Conservation (phyloP, 2,113 vertebrate genomes). For the Ailuropoda melanoleuca region DNA sequence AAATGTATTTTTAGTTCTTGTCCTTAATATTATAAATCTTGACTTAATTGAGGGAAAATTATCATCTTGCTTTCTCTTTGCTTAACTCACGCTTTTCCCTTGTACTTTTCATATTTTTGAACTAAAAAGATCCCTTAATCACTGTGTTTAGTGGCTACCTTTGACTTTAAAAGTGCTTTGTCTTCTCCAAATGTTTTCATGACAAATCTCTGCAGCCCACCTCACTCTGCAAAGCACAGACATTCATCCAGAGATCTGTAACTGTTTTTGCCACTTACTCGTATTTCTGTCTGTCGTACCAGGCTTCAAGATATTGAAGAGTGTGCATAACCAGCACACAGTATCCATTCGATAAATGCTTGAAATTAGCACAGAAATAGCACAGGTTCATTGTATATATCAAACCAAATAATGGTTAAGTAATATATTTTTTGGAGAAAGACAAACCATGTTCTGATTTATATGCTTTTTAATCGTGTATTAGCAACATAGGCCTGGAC, state of each 20-base stretch:
- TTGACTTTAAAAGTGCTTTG: conserved; percentile 34
- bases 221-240: not conserved
- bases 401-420: not conserved
- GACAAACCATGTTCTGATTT: not conserved
- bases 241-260: not conserved
- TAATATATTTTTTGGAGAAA: not conserved
- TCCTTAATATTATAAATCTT: conserved; percentile 15
- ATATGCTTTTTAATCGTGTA: not conserved
- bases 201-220: not conserved
- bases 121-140: not conserved
- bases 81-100: not conserved
- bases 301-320: not conserved
- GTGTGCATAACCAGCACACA: not conserved
- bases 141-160: not conserved
- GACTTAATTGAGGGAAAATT: not conserved
- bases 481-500: not conserved
- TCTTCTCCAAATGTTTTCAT: not conserved
- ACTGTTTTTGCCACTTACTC: not conserved
- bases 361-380: not conserved
- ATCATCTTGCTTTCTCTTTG: not conserved
- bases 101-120: not conserved
- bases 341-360: not conserved
- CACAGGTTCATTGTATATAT: not conserved
- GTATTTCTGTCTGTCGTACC: not conserved
- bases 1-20: not conserved